phyloP scores from a whole-genome alignment of 2,888 invertebrate genomes.

The Tetropium fuscum region DNA sequence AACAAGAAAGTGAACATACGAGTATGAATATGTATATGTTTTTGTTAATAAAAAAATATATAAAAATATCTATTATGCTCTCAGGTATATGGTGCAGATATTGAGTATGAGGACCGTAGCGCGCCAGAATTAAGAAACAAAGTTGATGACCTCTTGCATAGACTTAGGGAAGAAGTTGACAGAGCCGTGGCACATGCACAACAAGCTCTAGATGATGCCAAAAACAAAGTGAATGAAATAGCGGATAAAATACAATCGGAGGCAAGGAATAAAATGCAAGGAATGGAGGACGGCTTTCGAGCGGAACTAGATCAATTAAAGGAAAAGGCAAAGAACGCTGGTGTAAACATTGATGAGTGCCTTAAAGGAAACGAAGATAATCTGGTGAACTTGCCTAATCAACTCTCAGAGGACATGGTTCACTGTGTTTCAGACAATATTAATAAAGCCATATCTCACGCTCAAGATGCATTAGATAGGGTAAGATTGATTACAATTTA shows the following conservation, averaged over 20 bases:
- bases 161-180: slow-evolving; percentile 22
- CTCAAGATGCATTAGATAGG: slow-evolving; percentile 26
- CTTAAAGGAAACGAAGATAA: slow-evolving; percentile 25
- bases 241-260: slow-evolving; percentile 10
- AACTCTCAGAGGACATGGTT: slow-evolving; percentile 11
- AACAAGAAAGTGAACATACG: no score
- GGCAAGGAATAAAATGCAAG: slow-evolving; percentile 13
- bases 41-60: no score
- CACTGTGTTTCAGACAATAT: slow-evolving; percentile 18
- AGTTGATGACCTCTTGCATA: slow-evolving; percentile 20
- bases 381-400: slow-evolving; percentile 25
- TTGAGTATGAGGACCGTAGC: no score
- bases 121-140: no score
- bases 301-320: slow-evolving; percentile 28
- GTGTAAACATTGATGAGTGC: slow-evolving; percentile 34
- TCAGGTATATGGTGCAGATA: no score
- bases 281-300: slow-evolving; percentile 10
- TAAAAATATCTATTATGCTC: no score
- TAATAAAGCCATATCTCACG: slow-evolving; percentile 19
- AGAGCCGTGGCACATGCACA: slow-evolving; percentile 24
- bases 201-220: slow-evolving; percentile 21
- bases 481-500: no score
- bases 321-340: slow-evolving; percentile 28
- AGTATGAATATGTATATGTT: no score
- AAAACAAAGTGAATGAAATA: slow-evolving; percentile 16